Conservation (phyloP, 2,113 vertebrate species). For the Henicopernis longicauda region DNA sequence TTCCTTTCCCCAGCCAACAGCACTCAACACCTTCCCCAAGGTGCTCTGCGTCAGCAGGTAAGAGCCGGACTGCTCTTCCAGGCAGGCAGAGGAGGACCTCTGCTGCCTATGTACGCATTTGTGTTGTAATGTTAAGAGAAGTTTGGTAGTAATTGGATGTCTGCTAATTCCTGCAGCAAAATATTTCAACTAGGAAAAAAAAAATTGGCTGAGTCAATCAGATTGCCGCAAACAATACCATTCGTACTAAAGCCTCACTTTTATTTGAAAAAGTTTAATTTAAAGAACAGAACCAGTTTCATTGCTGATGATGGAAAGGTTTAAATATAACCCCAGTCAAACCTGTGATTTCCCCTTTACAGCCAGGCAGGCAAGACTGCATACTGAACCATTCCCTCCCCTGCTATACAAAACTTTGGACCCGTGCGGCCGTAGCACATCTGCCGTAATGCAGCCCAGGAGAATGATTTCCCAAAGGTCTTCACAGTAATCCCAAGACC, state of each 20-base stretch:
- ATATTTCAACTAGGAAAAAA: neutral
- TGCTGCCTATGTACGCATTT: neutral
- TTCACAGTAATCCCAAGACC: neutral
- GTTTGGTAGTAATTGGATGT: neutral
- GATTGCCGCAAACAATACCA: neutral
- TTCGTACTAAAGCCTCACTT: neutral
- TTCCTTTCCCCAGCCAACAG: neutral
- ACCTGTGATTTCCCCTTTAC: neutral
- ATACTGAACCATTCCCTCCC: neutral
- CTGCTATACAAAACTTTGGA: neutral
- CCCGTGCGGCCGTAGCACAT: accelerated
- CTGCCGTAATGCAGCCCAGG: accelerated
- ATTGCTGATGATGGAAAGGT: neutral
- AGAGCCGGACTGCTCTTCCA: neutral
- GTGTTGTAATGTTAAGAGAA: neutral
- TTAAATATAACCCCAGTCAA: neutral
- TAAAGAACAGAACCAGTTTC: neutral
- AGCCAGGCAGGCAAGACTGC: neutral
- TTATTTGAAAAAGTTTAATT: neutral
- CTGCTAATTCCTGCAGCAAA: neutral
- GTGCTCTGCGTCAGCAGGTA: neutral
- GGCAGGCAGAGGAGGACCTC: neutral
- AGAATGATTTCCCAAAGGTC: neutral
- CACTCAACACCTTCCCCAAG: neutral
- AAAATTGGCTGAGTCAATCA: neutral